Base-by-base conservation (phyloP, 2,113 vertebrate genomes). In the Telmatochromis brachygnathus region DNA sequence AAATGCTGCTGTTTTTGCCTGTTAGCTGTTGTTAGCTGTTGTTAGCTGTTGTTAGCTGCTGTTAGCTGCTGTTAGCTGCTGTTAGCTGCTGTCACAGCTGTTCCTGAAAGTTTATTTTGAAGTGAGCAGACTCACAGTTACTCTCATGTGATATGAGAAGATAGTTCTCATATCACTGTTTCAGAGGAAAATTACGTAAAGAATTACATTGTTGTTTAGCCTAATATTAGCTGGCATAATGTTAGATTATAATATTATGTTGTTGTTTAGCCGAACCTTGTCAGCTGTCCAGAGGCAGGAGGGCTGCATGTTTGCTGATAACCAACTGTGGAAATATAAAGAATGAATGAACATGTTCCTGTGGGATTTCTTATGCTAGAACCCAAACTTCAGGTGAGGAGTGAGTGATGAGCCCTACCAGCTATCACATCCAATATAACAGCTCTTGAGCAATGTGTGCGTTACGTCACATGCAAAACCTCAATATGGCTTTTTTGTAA, bases 21-120 rank as follows among this genome's bases (percentile, higher is more conserved):
- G 54, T 7, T 55, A 1, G 53, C n/a, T 49, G 7, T 3, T 47
- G 47, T 3, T 51, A 1, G 15, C 47, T 23, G 10, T 4, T 13
- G 53, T 1, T 54, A 0, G 21, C 11, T 55, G 4, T 1, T 56
- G 54, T 3, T 26, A 0, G 12, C 55, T 56, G 23, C 1, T 56
- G 23, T 5, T 54, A 0, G 12, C 54, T 56, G 12, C 54, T 56
- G 23, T 26, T 55, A 1, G n/a, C 19, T 47, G 6, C 3, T 47
- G 14, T 0, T 30, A 0, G 15, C 58, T 62, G 28, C 15, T 33
- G 28, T 62, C 28, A 19, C 15, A 19, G 28, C 15, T 19, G 58
- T 62, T 33, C 28, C 9, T 62, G 2, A 62, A 62, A 62, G 9
- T 19, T 62, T 62, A 4, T 33, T 62, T 2, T 33, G 58, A 62